Evolutionary conservation across 2,113 vertebrate species (phyloP).

Genomic region (Azemiops feae): DNA sequence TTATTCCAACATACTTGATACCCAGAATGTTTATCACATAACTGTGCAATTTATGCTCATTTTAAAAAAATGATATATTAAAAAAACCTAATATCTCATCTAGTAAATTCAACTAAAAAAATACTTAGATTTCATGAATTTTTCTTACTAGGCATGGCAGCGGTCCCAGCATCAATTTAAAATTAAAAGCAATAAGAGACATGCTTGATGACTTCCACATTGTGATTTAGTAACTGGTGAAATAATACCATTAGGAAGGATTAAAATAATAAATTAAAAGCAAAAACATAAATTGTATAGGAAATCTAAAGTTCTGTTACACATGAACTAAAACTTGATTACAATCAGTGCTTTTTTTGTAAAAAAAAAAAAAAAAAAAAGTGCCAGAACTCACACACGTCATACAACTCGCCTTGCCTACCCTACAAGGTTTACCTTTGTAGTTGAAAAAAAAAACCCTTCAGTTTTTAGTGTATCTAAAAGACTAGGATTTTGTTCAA

Average conservation of each 20-base stretch:
- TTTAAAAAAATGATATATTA: background rate
- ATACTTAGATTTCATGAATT: background rate
- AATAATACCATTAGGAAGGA: background rate
- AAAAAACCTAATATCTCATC: background rate
- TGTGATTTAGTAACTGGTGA: background rate
- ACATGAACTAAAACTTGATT: background rate
- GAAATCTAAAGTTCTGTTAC: background rate
- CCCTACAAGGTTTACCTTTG: too few species aligned
- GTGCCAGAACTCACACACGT: too few species aligned
- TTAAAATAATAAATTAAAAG: background rate
- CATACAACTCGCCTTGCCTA: too few species aligned
- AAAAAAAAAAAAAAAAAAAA: too few species aligned
- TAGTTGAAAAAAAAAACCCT: too few species aligned
- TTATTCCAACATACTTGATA: background rate
- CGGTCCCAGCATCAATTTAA: background rate
- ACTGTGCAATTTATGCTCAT: background rate
- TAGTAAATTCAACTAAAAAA: background rate
- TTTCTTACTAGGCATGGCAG: background rate
- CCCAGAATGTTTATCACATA: background rate
- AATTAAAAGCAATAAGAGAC: background rate
- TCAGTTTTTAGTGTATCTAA: too few species aligned
- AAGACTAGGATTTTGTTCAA: too few species aligned
- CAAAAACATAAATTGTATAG: background rate
- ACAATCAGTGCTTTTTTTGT: too few species aligned
- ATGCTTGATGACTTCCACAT: background rate